phyloP scores from a whole-genome alignment of 2,113 vertebrate species.

The Pungitius pungitius region DNA sequence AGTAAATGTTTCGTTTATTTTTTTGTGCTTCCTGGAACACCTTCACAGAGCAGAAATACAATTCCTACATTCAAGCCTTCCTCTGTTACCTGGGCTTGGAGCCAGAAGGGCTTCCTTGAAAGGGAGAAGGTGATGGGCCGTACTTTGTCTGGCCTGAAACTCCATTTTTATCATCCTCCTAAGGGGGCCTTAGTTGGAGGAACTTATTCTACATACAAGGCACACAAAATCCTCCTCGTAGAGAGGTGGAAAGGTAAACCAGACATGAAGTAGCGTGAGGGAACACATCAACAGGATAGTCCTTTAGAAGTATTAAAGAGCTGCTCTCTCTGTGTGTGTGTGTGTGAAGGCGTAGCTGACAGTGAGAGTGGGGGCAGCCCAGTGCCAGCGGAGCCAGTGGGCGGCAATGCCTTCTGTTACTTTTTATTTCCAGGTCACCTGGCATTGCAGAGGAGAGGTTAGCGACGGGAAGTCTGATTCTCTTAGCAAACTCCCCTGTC shows the following conservation, averaged over 20 bases:
- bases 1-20: conserved; percentile 20
- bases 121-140: conserved; percentile 53
- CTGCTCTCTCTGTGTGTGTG: conserved; percentile 13
- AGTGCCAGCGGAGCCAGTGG: conserved; percentile 64
- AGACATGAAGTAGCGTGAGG: conserved; percentile 3
- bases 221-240: conserved; percentile 22
- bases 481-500: conserved; percentile 32
- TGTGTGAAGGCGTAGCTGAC: conserved; percentile 46
- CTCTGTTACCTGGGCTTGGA: conserved; percentile 53
- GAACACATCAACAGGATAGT: conserved; percentile 25
- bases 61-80: conserved; percentile 40
- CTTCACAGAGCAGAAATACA: conserved; percentile 50
- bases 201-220: conserved; percentile 37
- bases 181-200: conserved; percentile 21
- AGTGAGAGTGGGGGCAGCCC: conserved; percentile 50
- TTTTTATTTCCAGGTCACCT: conserved; percentile 81
- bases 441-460: conserved; percentile 53
- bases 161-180: conserved; percentile 43
- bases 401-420: conserved; percentile 75
- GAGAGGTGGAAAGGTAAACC: conserved; percentile 13
- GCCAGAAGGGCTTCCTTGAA: conserved; percentile 66
- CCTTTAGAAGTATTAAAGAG: conserved; percentile 30
- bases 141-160: conserved; percentile 60
- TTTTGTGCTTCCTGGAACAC: conserved; percentile 57
- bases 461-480: conserved; percentile 27